A percentile compares a stretch with the other conserved stretches of the same genome.
Conservation (phyloP, 2,113 vertebrate species). For the Uropsilus gracilis region DNA sequence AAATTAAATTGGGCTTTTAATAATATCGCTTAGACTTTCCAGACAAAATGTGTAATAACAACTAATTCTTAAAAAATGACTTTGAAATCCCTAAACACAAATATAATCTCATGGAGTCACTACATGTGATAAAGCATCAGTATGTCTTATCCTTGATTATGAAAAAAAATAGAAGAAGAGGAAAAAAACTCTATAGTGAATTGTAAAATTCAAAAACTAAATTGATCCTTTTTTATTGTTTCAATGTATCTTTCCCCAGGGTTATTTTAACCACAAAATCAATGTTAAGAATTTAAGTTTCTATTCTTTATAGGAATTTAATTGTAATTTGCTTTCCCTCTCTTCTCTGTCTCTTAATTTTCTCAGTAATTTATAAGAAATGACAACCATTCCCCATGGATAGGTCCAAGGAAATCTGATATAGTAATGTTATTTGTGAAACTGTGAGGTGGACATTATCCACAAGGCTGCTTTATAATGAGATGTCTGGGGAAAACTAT, state of each 20-base stretch:
- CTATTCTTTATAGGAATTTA: neutral
- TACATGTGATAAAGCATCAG: neutral
- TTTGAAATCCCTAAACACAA: slow-evolving; percentile 43
- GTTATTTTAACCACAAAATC: slow-evolving; percentile 5
- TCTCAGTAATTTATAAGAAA: neutral
- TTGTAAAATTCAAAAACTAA: neutral
- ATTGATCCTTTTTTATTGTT: slow-evolving; percentile 39
- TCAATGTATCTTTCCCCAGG: neutral
- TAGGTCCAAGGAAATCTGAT: neutral
- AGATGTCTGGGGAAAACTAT: neutral
- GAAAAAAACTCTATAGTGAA: neutral
- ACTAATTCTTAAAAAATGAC: slow-evolving; percentile 56
- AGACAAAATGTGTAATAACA: slow-evolving; percentile 32
- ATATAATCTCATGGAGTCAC: slow-evolving; percentile 26
- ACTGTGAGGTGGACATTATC: neutral
- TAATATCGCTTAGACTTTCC: slow-evolving; percentile 21
- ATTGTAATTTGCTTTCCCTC: neutral
- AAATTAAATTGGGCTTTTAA: slow-evolving; percentile 38
- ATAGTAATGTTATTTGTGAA: neutral
- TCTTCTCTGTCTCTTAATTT: neutral
- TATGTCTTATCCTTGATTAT: neutral
- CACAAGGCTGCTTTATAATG: neutral
- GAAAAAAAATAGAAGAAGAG: neutral
- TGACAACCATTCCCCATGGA: neutral
- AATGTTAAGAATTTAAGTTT: neutral